phyloP scores from a whole-genome alignment of 2,797 vertebrate species.

The Sebastes hubbsi region DNA sequence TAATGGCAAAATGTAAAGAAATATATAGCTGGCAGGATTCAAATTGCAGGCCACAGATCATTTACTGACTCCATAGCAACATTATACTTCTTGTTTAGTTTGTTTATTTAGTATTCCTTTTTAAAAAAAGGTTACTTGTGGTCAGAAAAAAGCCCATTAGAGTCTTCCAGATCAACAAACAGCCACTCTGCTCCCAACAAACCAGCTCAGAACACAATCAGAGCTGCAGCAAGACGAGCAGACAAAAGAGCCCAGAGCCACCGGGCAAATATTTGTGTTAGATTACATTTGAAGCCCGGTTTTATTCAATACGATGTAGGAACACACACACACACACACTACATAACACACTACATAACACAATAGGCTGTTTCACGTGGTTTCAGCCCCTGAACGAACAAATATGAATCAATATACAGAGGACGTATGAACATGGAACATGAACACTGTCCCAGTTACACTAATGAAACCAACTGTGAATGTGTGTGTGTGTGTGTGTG shows the following conservation, averaged over 20 bases:
- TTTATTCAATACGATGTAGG: not conserved
- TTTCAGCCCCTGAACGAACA: slow-evolving; percentile 20
- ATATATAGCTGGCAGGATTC: not conserved
- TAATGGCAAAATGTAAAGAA: not conserved
- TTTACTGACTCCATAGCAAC: not conserved
- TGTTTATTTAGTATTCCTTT: not conserved
- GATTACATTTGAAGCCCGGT: not conserved
- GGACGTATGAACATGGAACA: not conserved
- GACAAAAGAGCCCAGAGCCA: not conserved
- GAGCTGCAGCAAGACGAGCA: not conserved
- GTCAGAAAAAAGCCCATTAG: no score
- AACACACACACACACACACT: not conserved
- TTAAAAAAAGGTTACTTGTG: not conserved
- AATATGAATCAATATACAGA: slow-evolving; percentile 51
- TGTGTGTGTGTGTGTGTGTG: not conserved
- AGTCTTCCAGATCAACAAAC: not conserved
- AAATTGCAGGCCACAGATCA: not conserved
- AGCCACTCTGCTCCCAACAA: not conserved
- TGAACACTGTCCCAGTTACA: slow-evolving; percentile 47
- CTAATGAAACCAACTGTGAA: slow-evolving; percentile 39
- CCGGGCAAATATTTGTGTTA: slow-evolving; percentile 19
- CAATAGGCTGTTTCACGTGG: slow-evolving; percentile 24
- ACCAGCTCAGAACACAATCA: not conserved
- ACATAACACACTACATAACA: not conserved
- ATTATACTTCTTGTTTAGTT: not conserved